Evolutionary conservation across 1,140 invertebrate species (phyloP), one percentile per base, ranked within the genome.

Genomic region (Caerostris extrusa): DNA sequence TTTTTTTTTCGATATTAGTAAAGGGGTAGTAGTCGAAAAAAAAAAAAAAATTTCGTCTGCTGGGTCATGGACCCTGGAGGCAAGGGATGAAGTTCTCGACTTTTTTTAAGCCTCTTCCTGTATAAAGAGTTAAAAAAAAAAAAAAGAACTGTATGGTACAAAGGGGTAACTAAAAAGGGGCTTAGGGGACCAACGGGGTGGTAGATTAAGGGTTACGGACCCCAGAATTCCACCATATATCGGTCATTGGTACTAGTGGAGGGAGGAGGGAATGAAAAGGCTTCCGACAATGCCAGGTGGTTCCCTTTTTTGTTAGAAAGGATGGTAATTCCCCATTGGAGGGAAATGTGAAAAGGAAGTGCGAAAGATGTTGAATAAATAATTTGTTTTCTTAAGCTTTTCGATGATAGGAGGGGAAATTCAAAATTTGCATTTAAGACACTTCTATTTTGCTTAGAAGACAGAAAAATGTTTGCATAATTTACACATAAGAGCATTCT

Each of bases 221-320:
- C 34, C 57, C 67, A 60, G 83, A 93, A 93, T 93, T 93, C 91
- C 91, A 69, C 57, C 61, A 57, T 86, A 93, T 93, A 50, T 93
- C 91, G 91, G 91, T 93, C 91, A 93, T 87, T 93, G 91, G 91
- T 87, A 86, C 64, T 50, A 67, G 90, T 14, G 3, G 19, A 50
- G 71, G 67, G 56, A 3, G 5, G n/a, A 7, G 19, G 69, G 60
- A 91, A 91, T 56, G 90, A 60, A 87, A 87, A 60, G 69, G 90
- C 17, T 91, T 82, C 90, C 90, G 88, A 55, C 56, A 71, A 69
- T 61, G 6, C 90, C 90, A 91, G 90, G 90, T 91, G 90, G 60
- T 82, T 58, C 57, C 57, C 86, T 34, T 81, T 81, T 91, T 17
- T 12, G 69, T 53, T 5, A 14, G 58, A 64, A 53, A 55, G 86